Base-by-base conservation (phyloP, 2,888 invertebrate species). In the Trimorus sp. region DNA sequence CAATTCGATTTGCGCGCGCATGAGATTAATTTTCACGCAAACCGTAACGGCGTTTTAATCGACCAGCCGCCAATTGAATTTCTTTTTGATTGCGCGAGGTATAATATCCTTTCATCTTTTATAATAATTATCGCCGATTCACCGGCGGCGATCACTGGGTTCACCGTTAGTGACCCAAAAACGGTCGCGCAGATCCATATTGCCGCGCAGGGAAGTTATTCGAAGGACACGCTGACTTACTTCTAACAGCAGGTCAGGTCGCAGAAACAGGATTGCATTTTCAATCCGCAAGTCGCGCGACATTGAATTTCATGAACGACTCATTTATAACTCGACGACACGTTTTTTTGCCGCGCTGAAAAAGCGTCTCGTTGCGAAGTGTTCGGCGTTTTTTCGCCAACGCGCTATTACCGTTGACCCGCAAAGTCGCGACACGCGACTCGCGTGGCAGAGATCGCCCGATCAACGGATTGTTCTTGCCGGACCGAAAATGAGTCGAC, bases 131-230 rank as follows among this genome's bases (percentile, higher is more conserved):
- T 58, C 26, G 51, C 56, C 42, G 45, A 58, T 63, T 63, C 42
- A 51, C n/a, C 56, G 51, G 53, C 53, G 26, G 48, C 26, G 26
- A 26, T 76, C 40, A 16, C 53, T 62, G 26, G n/a, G 70, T 38
- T 53, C 63, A 53, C 53, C 37, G 58, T 68, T 16, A 38, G 65
- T 78, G 59, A 78, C 65, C 78, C 71, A 70, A 77, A 70, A 70
- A 77, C 58, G 36, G 70, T 49, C 15, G 49, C n/a, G 48, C 40
- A 70, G 77, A n/a, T 63, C 69, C 58, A 77, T 77, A 70, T 63
- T 70, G 42, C 49, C 69, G 42, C 48, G 45, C 14, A 60, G 69
- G 76, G 63, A 76, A 76, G 54, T 69, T 63, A 69, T 69, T 56
- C 38, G 60, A 60, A 76, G 62, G 75, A 76, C 68, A 62, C 14